These are phyloP conservation scores for Telmatherina bonti DNA, from an alignment of 2,797 vertebrate genomes.

Conservation along the genomic window DNA sequence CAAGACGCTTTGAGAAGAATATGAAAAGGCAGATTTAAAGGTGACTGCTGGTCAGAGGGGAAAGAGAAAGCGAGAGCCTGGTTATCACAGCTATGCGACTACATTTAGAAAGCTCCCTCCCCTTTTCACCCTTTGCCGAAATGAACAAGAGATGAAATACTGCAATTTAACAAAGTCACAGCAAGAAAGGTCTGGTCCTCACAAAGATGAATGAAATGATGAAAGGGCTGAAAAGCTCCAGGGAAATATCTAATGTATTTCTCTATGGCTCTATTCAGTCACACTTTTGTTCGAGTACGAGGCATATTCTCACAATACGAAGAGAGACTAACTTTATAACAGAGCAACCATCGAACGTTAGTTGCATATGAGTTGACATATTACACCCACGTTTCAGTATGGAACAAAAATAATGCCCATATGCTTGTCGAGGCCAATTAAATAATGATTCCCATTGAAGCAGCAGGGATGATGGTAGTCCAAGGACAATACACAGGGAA, in stretches of 20 bases:
- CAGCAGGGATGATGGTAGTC: constrained; percentile 65
- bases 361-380: constrained; percentile 50
- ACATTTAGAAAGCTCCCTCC: constrained; percentile 75
- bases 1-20: constrained; percentile 99
- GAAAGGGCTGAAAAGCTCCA: constrained; percentile 59
- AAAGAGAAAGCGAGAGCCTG: constrained; percentile 58
- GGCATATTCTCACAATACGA: constrained; percentile 54
- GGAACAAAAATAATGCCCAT: constrained; percentile 53
- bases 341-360: constrained; percentile 40
- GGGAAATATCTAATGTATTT: constrained; percentile 73
- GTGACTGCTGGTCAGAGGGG: constrained; percentile 96
- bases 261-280: constrained; percentile 57
- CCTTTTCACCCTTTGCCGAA: constrained; percentile 70
- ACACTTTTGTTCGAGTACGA: constrained; percentile 51
- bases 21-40: constrained; percentile 99
- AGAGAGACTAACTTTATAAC: constrained; percentile 57
- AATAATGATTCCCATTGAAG: constrained; percentile 74
- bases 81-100: constrained; percentile 77
- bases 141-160: constrained; percentile 71
- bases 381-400: constrained; percentile 45
- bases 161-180: constrained; percentile 75
- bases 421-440: constrained; percentile 71
- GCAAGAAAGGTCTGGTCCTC: constrained; percentile 67
- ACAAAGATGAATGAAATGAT: constrained; percentile 69
- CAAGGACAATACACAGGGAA: constrained; percentile 68